Base-by-base conservation (phyloP, 2,888 invertebrate genomes). In the Lasioglossum zephyrum region DNA sequence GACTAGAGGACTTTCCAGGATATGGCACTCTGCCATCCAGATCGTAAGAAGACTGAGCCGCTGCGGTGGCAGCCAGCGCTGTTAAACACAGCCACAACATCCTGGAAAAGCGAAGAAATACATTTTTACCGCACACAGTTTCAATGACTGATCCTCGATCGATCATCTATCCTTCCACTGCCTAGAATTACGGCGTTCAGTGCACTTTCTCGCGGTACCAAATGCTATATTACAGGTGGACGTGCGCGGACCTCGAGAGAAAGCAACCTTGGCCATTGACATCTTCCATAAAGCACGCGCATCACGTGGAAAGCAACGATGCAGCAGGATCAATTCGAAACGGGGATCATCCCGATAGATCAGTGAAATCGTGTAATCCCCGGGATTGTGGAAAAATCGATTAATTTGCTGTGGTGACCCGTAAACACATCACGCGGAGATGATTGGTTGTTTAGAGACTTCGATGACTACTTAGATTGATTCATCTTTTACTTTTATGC, bases 1-100 rank as follows among this genome's bases (percentile, higher is more conserved):
- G 82, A 77, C 91, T 93, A 49, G 91, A 92, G 8, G 93, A 89
- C 83, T 95, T 95, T 39, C 94, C 93, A 11, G 92, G 92, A 77
- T 91, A 93, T 0, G 94, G 89, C 11, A 93, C 93, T 78, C 95
- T 92, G 1, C 92, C 76, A 72, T 95, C 95, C 47, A 95, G 85
- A 39, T 94, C 94, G 80, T 94, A 94, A n/a, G 93, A 89, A 84
- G 85, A 91, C 79, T 94, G 95, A 36, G 93, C 93, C 72, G 93
- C 92, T 31, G 91, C 92, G 9, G 92, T 89, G 49, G 92, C 93
- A 83, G 92, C 92, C 85, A 94, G 91, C 44, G 94, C 81, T 85
- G 93, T 88, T 87, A 95, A 85, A 84, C 93, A 92, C 88, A 93
- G 84, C 91, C 93, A 91, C 87, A 93, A 93, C 95, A 95, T 95